Evolutionary conservation across 1,140 invertebrate genomes (phyloP).

Genomic region (Leptinotarsa lineolata): DNA sequence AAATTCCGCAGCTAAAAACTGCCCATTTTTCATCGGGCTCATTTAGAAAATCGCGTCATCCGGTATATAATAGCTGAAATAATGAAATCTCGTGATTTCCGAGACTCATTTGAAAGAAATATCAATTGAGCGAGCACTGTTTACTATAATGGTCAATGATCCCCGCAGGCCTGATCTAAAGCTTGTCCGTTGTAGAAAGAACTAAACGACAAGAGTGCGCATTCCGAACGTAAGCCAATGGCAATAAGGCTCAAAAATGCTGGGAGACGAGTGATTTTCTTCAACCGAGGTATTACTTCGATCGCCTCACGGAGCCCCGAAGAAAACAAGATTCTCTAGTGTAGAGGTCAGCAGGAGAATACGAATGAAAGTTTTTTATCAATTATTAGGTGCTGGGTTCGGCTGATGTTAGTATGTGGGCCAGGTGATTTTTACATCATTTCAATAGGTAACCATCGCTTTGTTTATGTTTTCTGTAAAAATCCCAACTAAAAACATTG

Average conservation of each 20-base stretch:
- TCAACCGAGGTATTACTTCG: not conserved
- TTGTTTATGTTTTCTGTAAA: too few relatives aligned
- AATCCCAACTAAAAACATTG: too few relatives aligned
- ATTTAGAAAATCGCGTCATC: too few relatives aligned
- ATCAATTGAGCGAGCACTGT: not conserved
- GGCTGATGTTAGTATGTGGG: not conserved
- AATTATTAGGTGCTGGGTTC: not conserved
- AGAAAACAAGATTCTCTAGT: constrained; percentile 5
- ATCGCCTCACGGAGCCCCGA: constrained; percentile 3
- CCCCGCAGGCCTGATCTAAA: not conserved
- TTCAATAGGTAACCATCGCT: too few relatives aligned
- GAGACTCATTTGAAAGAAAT: not conserved
- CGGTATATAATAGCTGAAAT: not conserved
- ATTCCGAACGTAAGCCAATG: not conserved
- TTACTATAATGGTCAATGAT: constrained; percentile 8
- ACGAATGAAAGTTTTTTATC: constrained; percentile 8
- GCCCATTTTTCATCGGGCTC: too few relatives aligned
- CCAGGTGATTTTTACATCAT: not conserved
- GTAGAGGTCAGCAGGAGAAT: constrained; percentile 1
- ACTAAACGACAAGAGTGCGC: constrained; percentile 2
- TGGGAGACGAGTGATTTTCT: not conserved
- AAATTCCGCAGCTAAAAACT: too few relatives aligned
- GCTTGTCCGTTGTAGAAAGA: not conserved
- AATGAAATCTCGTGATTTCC: not conserved
- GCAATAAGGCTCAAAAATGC: constrained; percentile 5